phyloP scores from a whole-genome alignment of 2,797 vertebrate species.

The Siniperca undulata region DNA sequence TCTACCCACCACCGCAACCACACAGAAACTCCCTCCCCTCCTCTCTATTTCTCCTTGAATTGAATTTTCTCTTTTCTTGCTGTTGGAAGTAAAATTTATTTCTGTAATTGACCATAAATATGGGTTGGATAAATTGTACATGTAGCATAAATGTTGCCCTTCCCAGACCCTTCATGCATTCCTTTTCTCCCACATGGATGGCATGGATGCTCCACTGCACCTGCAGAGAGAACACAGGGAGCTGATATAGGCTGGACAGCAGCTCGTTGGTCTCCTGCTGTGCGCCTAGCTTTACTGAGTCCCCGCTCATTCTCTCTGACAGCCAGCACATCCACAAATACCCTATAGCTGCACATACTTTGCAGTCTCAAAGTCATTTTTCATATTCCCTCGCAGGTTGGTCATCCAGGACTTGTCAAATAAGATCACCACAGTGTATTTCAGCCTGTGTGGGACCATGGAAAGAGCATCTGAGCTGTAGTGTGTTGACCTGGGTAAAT shows the following conservation, averaged over 20 bases:
- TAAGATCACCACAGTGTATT: slow-evolving; percentile 65
- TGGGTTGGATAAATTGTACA: slow-evolving; percentile 37
- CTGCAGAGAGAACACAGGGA: slow-evolving; percentile 54
- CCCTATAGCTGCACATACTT: slow-evolving; percentile 57
- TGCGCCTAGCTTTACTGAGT: slow-evolving; percentile 6
- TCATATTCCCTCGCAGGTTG: slow-evolving; percentile 64
- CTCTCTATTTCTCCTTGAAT: slow-evolving; percentile 23
- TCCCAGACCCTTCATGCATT: slow-evolving; percentile 3
- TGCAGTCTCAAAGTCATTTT: slow-evolving; percentile 55
- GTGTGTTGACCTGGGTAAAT: slow-evolving; percentile 65
- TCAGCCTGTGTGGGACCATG: slow-evolving; percentile 51
- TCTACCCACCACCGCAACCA: slow-evolving; percentile 31
- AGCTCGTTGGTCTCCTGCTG: slow-evolving; percentile 47
- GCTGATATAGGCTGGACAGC: slow-evolving; percentile 37
- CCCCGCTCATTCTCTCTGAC: slow-evolving; percentile 53
- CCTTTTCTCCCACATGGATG: slow-evolving; percentile 25
- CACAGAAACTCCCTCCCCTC: slow-evolving; percentile 33
- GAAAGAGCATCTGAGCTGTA: slow-evolving; percentile 62
- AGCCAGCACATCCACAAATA: slow-evolving; percentile 52
- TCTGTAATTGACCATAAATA: slow-evolving; percentile 59
- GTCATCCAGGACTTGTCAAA: slow-evolving; percentile 78
- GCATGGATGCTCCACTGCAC: slow-evolving; percentile 37
- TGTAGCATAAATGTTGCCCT: slow-evolving; percentile 13
- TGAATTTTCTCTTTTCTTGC: slow-evolving; percentile 19
- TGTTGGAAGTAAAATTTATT: slow-evolving; percentile 43